Evolutionary conservation across 2,113 vertebrate genomes (phyloP).

Genomic region (Brachyhypopomus occidentalis): DNA sequence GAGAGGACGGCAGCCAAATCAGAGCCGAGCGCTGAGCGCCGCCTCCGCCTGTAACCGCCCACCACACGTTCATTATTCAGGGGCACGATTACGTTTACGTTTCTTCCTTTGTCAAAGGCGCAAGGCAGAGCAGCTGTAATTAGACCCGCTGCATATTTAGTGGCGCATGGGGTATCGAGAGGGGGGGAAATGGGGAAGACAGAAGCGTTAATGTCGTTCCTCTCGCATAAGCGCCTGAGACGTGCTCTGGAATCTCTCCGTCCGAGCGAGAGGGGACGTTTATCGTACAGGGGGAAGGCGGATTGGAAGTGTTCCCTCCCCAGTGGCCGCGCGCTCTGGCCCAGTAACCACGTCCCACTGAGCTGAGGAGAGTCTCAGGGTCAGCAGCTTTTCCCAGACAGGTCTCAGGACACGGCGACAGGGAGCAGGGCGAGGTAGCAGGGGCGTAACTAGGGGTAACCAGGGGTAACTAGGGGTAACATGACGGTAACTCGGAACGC

Average conservation of each 20-base stretch:
- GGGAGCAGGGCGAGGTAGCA: no score
- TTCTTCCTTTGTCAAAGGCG: not conserved
- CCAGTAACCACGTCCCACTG: no score
- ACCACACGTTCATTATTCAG: constrained; percentile 10
- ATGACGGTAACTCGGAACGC: no score
- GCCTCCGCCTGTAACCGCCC: constrained; percentile 18
- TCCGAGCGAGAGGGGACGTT: constrained; percentile 59
- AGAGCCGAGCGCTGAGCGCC: constrained; percentile 25
- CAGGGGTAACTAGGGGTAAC: no score
- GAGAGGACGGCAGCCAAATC: constrained; percentile 32
- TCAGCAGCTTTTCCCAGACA: not conserved
- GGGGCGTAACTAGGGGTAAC: no score
- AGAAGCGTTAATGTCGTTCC: constrained; percentile 20
- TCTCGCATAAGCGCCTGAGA: constrained; percentile 1
- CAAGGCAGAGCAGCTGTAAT: constrained; percentile 1
- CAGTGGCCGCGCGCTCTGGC: constrained; percentile 41
- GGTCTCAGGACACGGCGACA: not conserved
- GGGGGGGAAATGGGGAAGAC: not conserved
- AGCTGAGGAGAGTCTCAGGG: not conserved
- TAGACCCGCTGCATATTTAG: constrained; percentile 1
- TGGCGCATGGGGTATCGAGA: not conserved
- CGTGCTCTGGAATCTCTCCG: constrained; percentile 54
- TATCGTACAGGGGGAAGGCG: constrained; percentile 52
- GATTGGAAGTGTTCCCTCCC: constrained; percentile 56
- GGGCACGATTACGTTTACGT: constrained; percentile 1